Base-by-base conservation (phyloP, 2,888 invertebrate species). In the Ischnus inquisitorius region DNA sequence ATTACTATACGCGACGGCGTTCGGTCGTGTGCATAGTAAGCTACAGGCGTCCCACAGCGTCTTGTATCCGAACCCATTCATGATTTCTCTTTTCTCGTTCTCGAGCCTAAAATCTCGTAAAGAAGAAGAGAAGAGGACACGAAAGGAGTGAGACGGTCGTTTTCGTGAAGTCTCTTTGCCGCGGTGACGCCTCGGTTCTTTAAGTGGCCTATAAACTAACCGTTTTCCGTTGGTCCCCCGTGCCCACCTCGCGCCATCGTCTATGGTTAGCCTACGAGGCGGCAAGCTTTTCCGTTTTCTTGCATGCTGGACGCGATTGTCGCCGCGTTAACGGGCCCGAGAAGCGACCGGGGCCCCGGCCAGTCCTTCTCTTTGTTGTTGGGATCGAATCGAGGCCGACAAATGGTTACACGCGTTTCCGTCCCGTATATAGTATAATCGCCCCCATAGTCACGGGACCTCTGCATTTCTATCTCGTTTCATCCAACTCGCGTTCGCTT, bases 141-240 rank as follows among this genome's bases (percentile, higher is more conserved):
- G 57, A 25, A 71, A 43, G 28, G 51, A 68, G 54, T n/a, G 71
- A 76, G 34, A 46, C 22, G 57, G 43, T n/a, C n/a, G 19, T 60
- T 65, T 67, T 68, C 25, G 28, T 67, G 28, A 54, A 75, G 65
- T 68, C 51, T 75, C 75, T 80, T 82, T 74, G 74, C 77, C 79
- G 62, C 64, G 62, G 67, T 46, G 62, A 72, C 41, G 67, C 41
- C 67, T 60, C 51, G 82, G 67, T 80, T 79, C 68, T 85, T 88
- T 84, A 88, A 89, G 88, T 88, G 86, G 88, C 81, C 88, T 83
- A 88, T 87, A 88, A 89, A 89, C 88, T 84, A 88, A 79, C 79
- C 68, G 46, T 71, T 82, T 84, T 86, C 84, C 85, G 57, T 72
- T 25, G 65, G 64, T 48, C 65, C 39, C 60, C 12, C 16, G 10